Conservation (phyloP, 2,888 invertebrate genomes). For the Drosophila borborema region DNA sequence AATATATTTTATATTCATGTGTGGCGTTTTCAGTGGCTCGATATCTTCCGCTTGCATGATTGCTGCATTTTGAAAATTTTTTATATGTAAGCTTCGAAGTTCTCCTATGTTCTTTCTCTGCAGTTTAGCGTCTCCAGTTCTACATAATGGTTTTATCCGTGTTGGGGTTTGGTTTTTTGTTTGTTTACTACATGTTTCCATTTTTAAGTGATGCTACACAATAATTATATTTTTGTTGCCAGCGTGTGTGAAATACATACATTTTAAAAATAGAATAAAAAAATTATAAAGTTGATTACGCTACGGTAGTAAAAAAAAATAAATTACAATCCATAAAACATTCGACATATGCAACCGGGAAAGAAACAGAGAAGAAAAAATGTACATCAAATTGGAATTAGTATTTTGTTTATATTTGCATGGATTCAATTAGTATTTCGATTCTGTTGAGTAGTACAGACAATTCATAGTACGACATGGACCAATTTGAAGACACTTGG, state of each 20-base stretch:
- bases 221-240: slow-evolving; percentile 70
- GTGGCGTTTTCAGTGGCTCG: slow-evolving; percentile 58
- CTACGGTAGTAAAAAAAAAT: slow-evolving; percentile 64
- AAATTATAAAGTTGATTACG: slow-evolving; percentile 82
- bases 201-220: slow-evolving; percentile 74
- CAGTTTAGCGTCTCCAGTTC: slow-evolving; percentile 30
- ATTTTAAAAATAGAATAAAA: slow-evolving; percentile 75
- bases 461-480: slow-evolving; percentile 16
- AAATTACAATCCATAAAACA: slow-evolving; percentile 30
- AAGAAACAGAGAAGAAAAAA: slow-evolving; percentile 57
- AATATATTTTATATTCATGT: slow-evolving; percentile 70
- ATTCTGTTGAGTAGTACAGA: slow-evolving; percentile 8
- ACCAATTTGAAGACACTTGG: slow-evolving; percentile 17
- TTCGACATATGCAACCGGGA: slow-evolving; percentile 57
- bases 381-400: slow-evolving; percentile 29
- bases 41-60: slow-evolving; percentile 25
- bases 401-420: slow-evolving; percentile 4
- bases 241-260: slow-evolving; percentile 76
- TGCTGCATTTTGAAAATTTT: slow-evolving; percentile 54
- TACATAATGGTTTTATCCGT: slow-evolving; percentile 6
- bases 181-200: slow-evolving; percentile 69
- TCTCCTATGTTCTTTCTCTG: slow-evolving; percentile 15
- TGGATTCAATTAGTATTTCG: slow-evolving; percentile 2
- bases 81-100: slow-evolving; percentile 36
- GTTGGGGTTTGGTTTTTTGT: background rate